phyloP scores from a whole-genome alignment of 2,113 vertebrate species.

The Galemys pyrenaicus region DNA sequence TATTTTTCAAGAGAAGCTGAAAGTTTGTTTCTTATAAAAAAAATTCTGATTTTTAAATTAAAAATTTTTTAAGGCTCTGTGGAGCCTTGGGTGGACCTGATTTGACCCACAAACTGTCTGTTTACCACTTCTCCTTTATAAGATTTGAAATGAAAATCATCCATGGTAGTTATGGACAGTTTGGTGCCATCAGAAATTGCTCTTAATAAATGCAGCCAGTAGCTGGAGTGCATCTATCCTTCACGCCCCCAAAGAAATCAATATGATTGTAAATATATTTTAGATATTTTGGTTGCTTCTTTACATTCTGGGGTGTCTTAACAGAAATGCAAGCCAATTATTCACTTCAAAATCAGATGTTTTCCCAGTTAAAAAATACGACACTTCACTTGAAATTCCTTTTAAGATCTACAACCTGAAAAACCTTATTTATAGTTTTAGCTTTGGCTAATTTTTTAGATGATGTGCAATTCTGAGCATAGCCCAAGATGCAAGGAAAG shows the following conservation, averaged over 20 bases:
- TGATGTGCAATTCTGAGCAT: not conserved
- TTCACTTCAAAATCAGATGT: conserved; percentile 45
- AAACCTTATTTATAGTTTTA: not conserved
- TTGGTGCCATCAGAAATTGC: not conserved
- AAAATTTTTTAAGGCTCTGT: not conserved
- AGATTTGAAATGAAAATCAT: not conserved
- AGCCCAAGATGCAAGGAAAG: conserved; percentile 29
- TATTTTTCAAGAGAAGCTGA: conserved; percentile 46
- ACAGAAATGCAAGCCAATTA: conserved; percentile 24
- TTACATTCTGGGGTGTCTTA: not conserved
- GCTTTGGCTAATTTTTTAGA: not conserved
- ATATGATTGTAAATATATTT: conserved; percentile 32
- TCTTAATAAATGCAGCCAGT: not conserved
- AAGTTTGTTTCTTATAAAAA: not conserved
- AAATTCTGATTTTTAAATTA: not conserved
- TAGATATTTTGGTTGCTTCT: conserved; percentile 18
- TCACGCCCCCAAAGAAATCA: not conserved
- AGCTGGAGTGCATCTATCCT: not conserved
- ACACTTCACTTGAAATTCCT: conserved; percentile 19
- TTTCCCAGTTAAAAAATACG: not conserved
- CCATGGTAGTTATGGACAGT: not conserved
- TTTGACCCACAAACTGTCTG: not conserved
- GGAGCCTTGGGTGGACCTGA: not conserved
- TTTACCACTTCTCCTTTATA: not conserved
- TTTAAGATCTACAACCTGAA: not conserved